Evolutionary conservation across 2,113 vertebrate genomes (phyloP).

Genomic region (Callorhinus ursinus): DNA sequence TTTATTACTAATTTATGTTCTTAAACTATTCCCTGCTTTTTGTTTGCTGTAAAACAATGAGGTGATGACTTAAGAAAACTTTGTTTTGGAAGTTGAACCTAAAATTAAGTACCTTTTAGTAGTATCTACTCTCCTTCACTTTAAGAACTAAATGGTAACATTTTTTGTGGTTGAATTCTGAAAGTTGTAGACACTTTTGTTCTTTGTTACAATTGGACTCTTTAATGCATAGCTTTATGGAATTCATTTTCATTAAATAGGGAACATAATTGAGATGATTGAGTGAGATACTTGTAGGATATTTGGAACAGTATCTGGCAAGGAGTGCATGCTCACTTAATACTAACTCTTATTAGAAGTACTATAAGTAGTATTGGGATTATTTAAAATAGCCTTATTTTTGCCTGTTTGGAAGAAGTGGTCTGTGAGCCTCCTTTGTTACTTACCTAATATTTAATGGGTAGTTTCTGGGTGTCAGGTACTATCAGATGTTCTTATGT

Average conservation of each 20-base stretch:
- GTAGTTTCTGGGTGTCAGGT: background rate
- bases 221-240: background rate
- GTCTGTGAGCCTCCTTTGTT: background rate
- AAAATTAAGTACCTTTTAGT: background rate
- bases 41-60: background rate
- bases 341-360: background rate
- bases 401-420: constrained; percentile 45
- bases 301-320: background rate
- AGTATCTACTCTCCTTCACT: background rate
- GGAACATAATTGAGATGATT: background rate
- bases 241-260: constrained; percentile 49
- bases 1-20: background rate
- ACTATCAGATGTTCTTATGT: background rate
- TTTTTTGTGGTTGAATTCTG: background rate
- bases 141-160: background rate
- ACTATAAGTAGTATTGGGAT: background rate
- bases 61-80: background rate
- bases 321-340: background rate
- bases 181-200: background rate
- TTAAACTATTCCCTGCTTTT: constrained; percentile 22
- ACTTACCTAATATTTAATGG: background rate
- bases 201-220: constrained; percentile 8
- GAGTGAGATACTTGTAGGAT: background rate
- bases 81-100: constrained; percentile 1
- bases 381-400: background rate